These are phyloP conservation scores for Palaemon carinicauda DNA, from an alignment of 1,140 invertebrate genomes.

Conservation along the genomic window DNA sequence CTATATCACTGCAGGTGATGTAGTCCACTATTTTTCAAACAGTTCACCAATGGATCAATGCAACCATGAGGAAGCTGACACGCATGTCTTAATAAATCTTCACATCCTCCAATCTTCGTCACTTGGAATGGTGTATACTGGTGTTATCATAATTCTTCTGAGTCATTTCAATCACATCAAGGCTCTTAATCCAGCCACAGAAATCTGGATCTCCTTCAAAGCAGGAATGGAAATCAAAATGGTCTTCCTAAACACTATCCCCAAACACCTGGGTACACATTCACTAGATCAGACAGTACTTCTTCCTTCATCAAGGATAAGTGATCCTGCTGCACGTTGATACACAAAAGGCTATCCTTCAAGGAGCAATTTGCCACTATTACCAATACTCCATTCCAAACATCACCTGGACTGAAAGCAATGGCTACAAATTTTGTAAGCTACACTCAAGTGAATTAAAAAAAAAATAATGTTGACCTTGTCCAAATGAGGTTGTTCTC, in stretches of 20 bases:
- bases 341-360: neutral
- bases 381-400: neutral
- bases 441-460: conserved; percentile 1
- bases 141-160: conserved; percentile 25
- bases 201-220: conserved; percentile 41
- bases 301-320: conserved; percentile 41
- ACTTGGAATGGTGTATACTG: conserved; percentile 35
- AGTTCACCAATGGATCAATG: conserved; percentile 2
- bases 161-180: conserved; percentile 32
- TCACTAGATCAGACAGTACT: conserved; percentile 32
- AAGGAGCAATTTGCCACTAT: conserved; percentile 11
- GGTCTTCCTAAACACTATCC: neutral
- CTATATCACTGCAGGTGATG: neutral
- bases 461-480: neutral
- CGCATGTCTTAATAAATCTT: too few species aligned
- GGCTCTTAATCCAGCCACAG: conserved; percentile 5
- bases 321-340: conserved; percentile 23
- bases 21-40: neutral
- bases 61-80: conserved; percentile 38
- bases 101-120: conserved; percentile 31
- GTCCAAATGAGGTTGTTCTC: conserved; percentile 7
- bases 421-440: neutral
- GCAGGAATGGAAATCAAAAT: conserved; percentile 19
- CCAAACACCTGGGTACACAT: neutral
- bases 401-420: conserved; percentile 15